phyloP scores from a whole-genome alignment of 30 jellyfish, hydroid and myxozoan species.

The Hydractinia echinata region DNA sequence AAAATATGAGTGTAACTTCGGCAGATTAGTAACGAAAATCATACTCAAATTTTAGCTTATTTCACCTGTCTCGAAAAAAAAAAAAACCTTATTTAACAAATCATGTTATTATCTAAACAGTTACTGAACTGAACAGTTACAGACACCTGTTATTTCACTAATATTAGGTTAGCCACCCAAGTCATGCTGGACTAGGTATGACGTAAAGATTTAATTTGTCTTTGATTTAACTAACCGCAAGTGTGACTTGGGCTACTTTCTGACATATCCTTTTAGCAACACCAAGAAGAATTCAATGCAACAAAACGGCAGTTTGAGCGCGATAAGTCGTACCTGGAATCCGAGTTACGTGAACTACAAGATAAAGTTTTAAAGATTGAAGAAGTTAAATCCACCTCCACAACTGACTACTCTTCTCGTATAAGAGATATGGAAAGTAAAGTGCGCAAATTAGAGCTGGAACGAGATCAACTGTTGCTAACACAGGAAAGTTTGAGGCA shows the following conservation, averaged over 20 bases:
- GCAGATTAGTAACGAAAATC: too few species aligned
- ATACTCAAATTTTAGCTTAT: too few species aligned
- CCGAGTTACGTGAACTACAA: constrained; percentile 54
- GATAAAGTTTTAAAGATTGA: constrained; percentile 48
- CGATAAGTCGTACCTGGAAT: constrained; percentile 37
- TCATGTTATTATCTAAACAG: too few species aligned
- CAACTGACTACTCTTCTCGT: constrained; percentile 37
- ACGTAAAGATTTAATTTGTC: too few species aligned
- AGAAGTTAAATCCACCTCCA: constrained; percentile 28
- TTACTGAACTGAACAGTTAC: too few species aligned
- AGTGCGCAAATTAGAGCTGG: constrained; percentile 57
- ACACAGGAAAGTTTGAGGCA: constrained; percentile 43
- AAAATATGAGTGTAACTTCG: too few species aligned
- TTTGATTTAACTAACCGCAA: too few species aligned
- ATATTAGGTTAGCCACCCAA: too few species aligned
- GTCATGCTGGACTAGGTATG: too few species aligned
- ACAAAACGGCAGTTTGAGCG: constrained; percentile 37
- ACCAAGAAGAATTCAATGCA: constrained; percentile 46
- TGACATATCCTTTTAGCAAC: constrained; percentile 14
- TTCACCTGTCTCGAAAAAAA: too few species aligned
- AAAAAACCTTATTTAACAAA: too few species aligned
- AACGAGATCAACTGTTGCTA: constrained; percentile 39
- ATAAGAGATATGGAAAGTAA: constrained; percentile 58
- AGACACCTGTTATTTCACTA: too few species aligned
- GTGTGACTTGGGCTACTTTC: not conserved